Evolutionary conservation across 2,888 invertebrate genomes (phyloP).

Genomic region (Aporophyla nigra): DNA sequence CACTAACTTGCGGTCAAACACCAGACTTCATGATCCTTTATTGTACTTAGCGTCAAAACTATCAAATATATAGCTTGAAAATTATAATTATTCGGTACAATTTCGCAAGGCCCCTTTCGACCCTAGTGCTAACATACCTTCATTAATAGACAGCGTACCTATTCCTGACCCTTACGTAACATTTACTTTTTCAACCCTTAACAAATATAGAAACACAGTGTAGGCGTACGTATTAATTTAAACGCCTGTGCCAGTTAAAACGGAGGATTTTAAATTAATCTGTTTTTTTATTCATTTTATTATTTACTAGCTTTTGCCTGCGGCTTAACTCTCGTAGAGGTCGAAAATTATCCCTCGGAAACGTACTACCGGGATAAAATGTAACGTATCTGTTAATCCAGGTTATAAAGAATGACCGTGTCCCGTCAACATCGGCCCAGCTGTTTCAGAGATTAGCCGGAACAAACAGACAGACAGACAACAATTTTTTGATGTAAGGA

Average conservation of each 20-base stretch:
- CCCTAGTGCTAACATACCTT: constrained; percentile 6
- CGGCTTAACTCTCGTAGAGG: no score
- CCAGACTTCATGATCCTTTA: not conserved
- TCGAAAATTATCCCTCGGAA: no score
- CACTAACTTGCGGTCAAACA: not conserved
- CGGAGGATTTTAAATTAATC: not conserved
- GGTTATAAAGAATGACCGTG: no score
- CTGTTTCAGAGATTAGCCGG: no score
- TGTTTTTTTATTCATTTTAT: not conserved
- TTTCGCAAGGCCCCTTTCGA: not conserved
- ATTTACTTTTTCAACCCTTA: constrained; percentile 16
- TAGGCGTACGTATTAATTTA: not conserved
- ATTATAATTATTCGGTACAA: not conserved
- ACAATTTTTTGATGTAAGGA: no score
- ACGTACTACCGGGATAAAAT: no score
- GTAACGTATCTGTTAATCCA: no score
- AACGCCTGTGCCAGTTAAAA: not conserved
- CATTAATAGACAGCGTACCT: constrained; percentile 12
- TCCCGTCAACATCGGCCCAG: no score
- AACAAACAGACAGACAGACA: no score
- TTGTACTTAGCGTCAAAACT: not conserved
- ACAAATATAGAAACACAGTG: constrained; percentile 7
- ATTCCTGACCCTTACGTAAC: not conserved
- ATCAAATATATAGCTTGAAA: no score
- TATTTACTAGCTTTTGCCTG: no score